These are phyloP conservation scores for Atherinosoma microstoma DNA, from an alignment of 2,797 vertebrate genomes.

Conservation along the genomic window DNA sequence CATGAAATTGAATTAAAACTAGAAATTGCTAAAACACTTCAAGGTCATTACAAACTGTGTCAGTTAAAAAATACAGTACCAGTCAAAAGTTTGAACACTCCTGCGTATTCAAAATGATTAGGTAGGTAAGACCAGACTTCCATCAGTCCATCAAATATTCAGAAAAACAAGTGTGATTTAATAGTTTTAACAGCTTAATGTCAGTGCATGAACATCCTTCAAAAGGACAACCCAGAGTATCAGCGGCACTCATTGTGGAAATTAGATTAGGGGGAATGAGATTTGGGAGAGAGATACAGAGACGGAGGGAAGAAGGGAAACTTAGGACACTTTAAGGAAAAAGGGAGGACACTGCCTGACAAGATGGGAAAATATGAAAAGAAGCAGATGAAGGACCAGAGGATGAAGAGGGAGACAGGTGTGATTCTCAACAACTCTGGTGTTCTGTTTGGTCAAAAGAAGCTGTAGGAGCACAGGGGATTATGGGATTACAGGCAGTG, in stretches of 20 bases:
- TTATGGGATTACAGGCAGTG: conserved; percentile 82
- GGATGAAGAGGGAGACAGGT: conserved; percentile 48
- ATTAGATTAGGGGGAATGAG: conserved; percentile 57
- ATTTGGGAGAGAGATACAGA: conserved; percentile 40
- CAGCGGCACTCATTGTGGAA: conserved; percentile 42
- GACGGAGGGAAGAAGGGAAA: conserved; percentile 13
- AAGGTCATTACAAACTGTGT: background rate
- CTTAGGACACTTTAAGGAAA: conserved; percentile 3
- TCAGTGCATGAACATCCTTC: background rate
- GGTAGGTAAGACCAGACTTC: background rate
- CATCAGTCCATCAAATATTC: background rate
- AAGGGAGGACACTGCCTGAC: conserved; percentile 6
- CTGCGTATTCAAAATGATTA: background rate
- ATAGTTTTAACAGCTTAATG: background rate
- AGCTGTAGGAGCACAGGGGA: conserved; percentile 70
- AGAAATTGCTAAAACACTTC: background rate
- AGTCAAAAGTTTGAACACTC: too few relatives aligned
- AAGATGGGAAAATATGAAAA: conserved; percentile 1
- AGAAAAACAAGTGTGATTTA: background rate
- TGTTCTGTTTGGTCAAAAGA: conserved; percentile 71
- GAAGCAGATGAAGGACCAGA: background rate
- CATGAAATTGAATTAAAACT: background rate
- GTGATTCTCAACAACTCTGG: conserved; percentile 58
- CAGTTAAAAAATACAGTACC: background rate
- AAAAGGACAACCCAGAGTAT: conserved; percentile 39